A percentile compares a stretch with the other conserved stretches of the same genome.
Conservation (phyloP, 2,113 vertebrate species). For the Hepsetus odoe region DNA sequence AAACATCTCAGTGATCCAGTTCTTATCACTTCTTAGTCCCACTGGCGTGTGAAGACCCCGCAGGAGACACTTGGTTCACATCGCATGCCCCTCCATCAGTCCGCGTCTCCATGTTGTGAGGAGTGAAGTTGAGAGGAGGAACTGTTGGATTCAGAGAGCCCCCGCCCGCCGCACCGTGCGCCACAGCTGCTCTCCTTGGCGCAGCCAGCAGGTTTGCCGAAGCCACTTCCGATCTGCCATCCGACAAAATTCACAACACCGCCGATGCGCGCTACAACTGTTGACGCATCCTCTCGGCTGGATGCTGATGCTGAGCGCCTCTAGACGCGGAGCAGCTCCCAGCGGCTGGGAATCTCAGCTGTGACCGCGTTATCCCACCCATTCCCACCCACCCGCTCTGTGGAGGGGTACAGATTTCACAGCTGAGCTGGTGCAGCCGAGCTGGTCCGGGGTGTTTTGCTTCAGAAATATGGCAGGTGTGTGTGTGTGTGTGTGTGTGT, state of each 20-base stretch:
- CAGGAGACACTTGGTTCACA: constrained; percentile 32
- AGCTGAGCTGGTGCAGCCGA: constrained; percentile 21
- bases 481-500: constrained; percentile 21
- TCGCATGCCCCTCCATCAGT: constrained; percentile 17
- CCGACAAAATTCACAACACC: neutral
- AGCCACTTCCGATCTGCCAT: constrained; percentile 1
- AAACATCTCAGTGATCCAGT: constrained; percentile 24
- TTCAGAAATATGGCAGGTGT: constrained; percentile 44
- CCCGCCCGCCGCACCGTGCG: constrained; percentile 23
- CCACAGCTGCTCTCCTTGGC: constrained; percentile 14
- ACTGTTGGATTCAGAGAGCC: constrained; percentile 21
- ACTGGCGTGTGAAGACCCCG: constrained; percentile 33
- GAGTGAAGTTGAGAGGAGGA: constrained; percentile 20
- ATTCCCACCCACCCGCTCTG: neutral
- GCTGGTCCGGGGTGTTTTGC: constrained; percentile 25
- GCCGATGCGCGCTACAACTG: neutral
- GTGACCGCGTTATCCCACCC: neutral
- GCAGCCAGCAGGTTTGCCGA: constrained; percentile 20
- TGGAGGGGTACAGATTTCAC: constrained; percentile 8
- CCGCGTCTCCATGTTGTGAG: constrained; percentile 33
- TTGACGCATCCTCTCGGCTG: neutral
- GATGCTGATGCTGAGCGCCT: neutral
- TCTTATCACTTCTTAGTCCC: constrained; percentile 25
- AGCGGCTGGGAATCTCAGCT: neutral
- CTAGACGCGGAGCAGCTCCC: neutral